Base-by-base conservation (phyloP, 2,113 vertebrate genomes). In the Eurypyga helias region DNA sequence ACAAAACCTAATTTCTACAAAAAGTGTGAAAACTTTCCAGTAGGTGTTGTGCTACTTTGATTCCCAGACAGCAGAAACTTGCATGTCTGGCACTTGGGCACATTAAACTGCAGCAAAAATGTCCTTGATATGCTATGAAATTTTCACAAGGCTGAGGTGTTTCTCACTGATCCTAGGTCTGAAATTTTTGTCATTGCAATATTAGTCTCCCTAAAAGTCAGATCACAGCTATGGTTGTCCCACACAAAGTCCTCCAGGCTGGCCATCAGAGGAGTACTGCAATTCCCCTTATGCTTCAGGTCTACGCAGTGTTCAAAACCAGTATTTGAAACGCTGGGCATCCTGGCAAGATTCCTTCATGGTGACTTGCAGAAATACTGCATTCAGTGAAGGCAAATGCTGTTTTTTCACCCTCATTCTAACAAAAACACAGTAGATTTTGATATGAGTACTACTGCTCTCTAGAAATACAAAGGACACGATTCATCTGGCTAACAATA, bases 311-410 rank as follows among this genome's bases (percentile, higher is more conserved):
- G 34, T 58, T 77, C 71, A 46, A 76, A 94, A 58, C 1, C 17
- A 36, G 15, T 6, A 10, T n/a, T 33, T 33, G 54, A 88, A 45
- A 73, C 86, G 86, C 80, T 17, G 79, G 76, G 80, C 76, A 83
- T 60, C 55, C 83, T 97, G 95, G 79, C 67, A 85, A 48, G 33
- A 31, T 55, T 88, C 71, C 76, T 52, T 58, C 51, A 9, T 51
- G 23, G 45, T 92, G 92, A 93, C 88, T 93, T 93, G 80, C 76
- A 94, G 77, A 90, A 90, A 93, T 49, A 14, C 41, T 65, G 51
- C 72, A 20, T 64, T 77, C 41, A 64, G 29, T 20, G 34, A 58
- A 71, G 48, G 61, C 55, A 77, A 64, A 51, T 43, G 29, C 46
- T 83, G 11, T 1, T 36, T 86, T 87, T 83, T 69, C 17, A 13